phyloP scores from a whole-genome alignment of 2,888 invertebrate genomes.

The Rotaria magnacalcarata region DNA sequence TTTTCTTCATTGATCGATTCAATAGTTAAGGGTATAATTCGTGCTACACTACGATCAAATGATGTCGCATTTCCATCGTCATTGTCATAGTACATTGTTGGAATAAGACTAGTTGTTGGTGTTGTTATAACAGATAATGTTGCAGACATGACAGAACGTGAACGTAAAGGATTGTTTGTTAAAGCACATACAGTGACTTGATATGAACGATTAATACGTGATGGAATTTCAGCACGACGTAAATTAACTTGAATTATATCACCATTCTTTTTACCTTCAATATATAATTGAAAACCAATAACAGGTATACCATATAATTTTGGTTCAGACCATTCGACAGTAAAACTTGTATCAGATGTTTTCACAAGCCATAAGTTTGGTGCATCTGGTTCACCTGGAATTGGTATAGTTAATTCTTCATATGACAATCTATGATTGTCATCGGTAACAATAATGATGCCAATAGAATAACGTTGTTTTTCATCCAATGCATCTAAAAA shows the following conservation, averaged over 20 bases:
- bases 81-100: slow-evolving; percentile 7
- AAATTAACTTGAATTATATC: slow-evolving; percentile 2
- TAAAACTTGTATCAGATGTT: slow-evolving; percentile 54
- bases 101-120: neutral
- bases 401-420: slow-evolving; percentile 47
- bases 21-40: slow-evolving; percentile 3
- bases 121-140: slow-evolving; percentile 21
- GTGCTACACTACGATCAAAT: slow-evolving; percentile 9
- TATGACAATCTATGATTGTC: neutral
- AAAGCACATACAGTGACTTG: slow-evolving; percentile 17
- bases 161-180: neutral
- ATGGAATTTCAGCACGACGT: neutral
- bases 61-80: neutral
- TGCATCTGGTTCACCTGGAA: slow-evolving; percentile 58
- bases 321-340: slow-evolving; percentile 59
- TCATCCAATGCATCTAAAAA: neutral
- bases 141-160: neutral
- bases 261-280: neutral
- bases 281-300: slow-evolving; percentile 15
- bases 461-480: slow-evolving; percentile 33
- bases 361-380: slow-evolving; percentile 56
- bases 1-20: slow-evolving; percentile 14
- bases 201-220: slow-evolving; percentile 29
- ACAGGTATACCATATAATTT: slow-evolving; percentile 49
- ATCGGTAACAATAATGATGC: slow-evolving; percentile 37